Base-by-base conservation (phyloP, 2,113 vertebrate species). In the Mus musculus region DNA sequence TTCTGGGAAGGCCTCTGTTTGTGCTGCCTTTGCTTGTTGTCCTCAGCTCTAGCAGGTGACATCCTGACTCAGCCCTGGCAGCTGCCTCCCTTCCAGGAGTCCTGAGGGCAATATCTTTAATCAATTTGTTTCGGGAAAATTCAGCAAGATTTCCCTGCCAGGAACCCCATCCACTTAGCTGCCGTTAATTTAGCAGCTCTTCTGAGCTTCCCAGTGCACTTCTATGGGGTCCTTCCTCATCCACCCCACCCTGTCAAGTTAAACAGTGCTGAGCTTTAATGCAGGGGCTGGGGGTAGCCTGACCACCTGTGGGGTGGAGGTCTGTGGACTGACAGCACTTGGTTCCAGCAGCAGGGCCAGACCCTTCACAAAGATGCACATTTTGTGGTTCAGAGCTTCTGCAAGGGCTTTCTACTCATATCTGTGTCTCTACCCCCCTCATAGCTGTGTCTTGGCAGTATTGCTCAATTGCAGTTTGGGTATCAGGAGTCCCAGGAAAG, bases 41-140 rank as follows among this genome's bases (percentile, higher is more conserved):
- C 67, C 67, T 82, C 2, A 0, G n/a, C 46, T 86, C 67, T 17
- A n/a, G 8, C 73, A 65, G 92, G 80, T 94, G 88, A 59, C 63
- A 20, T 56, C 56, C 42, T 56, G 14, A 85, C 80, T 73, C 86
- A 65, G 71, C 33, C 93, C 77, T 95, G 96, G 97, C 81, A n/a
- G 30, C 1, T 90, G 69, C 85, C 59, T 89, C 7, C 17, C 71
- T 97, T 52, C 73, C 95, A 36, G 24, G 39, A 94, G 33, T n/a
- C 89, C 3, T 17, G 71, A 71, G 69, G 95, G 59, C 81, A 54
- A 4, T 71, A 1, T 93, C 33, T 36, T 13, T 84, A 72, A 95
- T 96, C 73, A 36, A 69, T 95, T 89, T 78, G 33, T 46, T 92
- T 94, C n/a, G 46, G 76, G 77, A 84, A 88, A 88, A 95, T 89